Percentiles rank a stretch among this genome's conserved stretches.
phyloP scores from a whole-genome alignment of 2,888 invertebrate species.

The Drosophila macrospina region DNA sequence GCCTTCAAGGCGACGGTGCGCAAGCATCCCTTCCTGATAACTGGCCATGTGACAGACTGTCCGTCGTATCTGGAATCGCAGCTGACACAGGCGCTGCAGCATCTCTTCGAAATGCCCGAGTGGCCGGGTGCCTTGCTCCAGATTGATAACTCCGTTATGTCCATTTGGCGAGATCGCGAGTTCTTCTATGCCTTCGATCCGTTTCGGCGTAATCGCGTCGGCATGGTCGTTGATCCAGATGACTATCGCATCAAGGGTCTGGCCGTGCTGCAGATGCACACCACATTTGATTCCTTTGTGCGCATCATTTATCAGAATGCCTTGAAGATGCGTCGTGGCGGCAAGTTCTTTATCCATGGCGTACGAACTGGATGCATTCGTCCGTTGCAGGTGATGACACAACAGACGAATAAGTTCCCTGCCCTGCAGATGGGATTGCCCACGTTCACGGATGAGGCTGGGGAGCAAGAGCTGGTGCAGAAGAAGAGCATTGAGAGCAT shows the following conservation, averaged over 20 bases:
- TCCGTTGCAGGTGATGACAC: conserved; percentile 69
- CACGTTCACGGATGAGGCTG: conserved; percentile 56
- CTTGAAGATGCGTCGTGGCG: conserved; percentile 78
- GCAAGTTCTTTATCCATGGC: conserved; percentile 87
- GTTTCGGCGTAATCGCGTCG: conserved; percentile 88
- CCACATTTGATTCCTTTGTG: conserved; percentile 87
- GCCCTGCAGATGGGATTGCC: conserved; percentile 74
- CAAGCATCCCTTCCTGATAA: conserved; percentile 74
- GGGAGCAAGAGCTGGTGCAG: conserved; percentile 39
- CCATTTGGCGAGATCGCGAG: conserved; percentile 88
- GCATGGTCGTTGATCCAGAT: conserved; percentile 86
- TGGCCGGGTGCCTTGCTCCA: conserved; percentile 85
- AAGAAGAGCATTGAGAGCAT: conserved; percentile 81
- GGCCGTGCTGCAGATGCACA: conserved; percentile 88
- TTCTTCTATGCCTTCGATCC: conserved; percentile 89
- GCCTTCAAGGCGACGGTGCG: conserved; percentile 81
- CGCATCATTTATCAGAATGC: conserved; percentile 86
- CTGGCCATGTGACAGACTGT: conserved; percentile 81
- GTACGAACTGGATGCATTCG: conserved; percentile 85
- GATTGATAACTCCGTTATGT: conserved; percentile 87
- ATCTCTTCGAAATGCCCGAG: conserved; percentile 71
- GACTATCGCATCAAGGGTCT: conserved; percentile 84
- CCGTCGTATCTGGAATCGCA: conserved; percentile 74
- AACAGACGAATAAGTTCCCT: conserved; percentile 69
- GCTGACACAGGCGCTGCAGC: conserved; percentile 70